Percentiles rank a stretch among this genome's conserved stretches.
Evolutionary conservation across 2,888 invertebrate species (phyloP).

Genomic region (Leptogaster cylindrica): DNA sequence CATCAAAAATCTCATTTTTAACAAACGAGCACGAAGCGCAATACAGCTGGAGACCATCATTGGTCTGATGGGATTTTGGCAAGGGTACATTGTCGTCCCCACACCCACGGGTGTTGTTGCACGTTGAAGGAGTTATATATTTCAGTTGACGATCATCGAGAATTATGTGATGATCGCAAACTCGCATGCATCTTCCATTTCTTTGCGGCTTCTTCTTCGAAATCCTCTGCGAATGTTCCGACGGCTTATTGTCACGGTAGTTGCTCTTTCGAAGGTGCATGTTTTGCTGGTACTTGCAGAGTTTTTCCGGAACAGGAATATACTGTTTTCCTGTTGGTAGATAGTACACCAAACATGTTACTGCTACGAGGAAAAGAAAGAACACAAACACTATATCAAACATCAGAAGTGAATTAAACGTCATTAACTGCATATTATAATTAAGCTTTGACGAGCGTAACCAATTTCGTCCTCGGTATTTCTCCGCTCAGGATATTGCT

Average conservation of each 20-base stretch:
- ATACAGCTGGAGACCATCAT: constrained; percentile 21
- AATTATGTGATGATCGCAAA: constrained; percentile 19
- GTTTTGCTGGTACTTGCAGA: constrained; percentile 13
- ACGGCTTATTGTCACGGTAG: not conserved
- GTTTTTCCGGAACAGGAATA: constrained; percentile 5
- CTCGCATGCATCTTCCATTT: no score
- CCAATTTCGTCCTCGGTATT: no score
- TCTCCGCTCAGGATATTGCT: no score
- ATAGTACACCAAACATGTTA: constrained; percentile 83
- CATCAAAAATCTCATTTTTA: constrained; percentile 40
- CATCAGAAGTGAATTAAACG: constrained; percentile 86
- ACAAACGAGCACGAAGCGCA: constrained; percentile 22
- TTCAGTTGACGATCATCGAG: constrained; percentile 4
- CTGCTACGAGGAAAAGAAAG: constrained; percentile 83
- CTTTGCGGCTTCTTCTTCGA: constrained; percentile 33
- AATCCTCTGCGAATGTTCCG: constrained; percentile 9
- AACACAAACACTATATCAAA: constrained; percentile 88
- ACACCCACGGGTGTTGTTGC: constrained; percentile 17
- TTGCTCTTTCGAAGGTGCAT: not conserved
- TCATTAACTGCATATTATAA: constrained; percentile 76
- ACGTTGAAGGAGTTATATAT: no score
- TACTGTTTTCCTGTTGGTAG: constrained; percentile 67
- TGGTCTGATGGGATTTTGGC: not conserved
- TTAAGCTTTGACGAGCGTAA: no score
- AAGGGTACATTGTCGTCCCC: not conserved